A percentile compares a stretch with the other conserved stretches of the same genome.
Evolutionary conservation across 2,113 vertebrate genomes (phyloP).

Genomic region (Pyxicephalus adspersus): DNA sequence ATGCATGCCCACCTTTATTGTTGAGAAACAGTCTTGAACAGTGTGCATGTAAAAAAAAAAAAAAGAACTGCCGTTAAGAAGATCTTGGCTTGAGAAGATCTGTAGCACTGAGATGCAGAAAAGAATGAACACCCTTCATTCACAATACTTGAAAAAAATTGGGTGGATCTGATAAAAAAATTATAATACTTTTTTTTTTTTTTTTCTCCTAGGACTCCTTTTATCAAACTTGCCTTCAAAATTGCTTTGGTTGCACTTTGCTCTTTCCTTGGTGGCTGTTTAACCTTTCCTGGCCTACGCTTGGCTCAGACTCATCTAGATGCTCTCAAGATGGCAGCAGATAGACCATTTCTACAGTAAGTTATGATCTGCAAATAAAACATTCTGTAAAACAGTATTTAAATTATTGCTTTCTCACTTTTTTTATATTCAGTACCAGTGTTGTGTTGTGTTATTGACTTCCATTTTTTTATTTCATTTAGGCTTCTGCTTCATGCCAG

Average conservation of each 20-base stretch:
- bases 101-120: no score
- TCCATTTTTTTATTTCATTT: constrained; percentile 6
- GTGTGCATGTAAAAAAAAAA: no score
- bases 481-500: constrained; percentile 86
- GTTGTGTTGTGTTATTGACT: neutral
- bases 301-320: constrained; percentile 94
- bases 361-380: constrained; percentile 14
- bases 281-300: constrained; percentile 92
- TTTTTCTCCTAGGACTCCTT: constrained; percentile 68
- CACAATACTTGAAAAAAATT: no score
- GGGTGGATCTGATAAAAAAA: no score
- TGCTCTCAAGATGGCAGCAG: constrained; percentile 78
- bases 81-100: no score
- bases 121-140: no score
- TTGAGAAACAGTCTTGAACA: no score
- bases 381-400: neutral
- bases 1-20: no score
- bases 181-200: neutral
- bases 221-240: constrained; percentile 82
- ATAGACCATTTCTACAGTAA: constrained; percentile 83
- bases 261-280: constrained; percentile 84
- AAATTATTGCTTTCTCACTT: no score
- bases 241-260: constrained; percentile 81
- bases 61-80: no score
- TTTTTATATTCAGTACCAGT: no score